Evolutionary conservation across 2,888 invertebrate species (phyloP).

Genomic region (Apamea sordens): DNA sequence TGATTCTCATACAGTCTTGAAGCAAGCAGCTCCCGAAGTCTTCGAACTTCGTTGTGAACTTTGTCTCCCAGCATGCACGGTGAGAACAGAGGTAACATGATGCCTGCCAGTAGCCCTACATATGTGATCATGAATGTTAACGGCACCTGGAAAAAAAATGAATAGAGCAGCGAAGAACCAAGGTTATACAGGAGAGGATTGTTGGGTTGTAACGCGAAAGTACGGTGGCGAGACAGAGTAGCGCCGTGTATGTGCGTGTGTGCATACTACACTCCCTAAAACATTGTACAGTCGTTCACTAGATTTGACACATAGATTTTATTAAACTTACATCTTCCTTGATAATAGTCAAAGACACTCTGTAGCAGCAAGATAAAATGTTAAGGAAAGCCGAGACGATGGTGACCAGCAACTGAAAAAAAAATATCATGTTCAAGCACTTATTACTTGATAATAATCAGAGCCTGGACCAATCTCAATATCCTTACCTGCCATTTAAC

Average conservation of each 20-base stretch:
- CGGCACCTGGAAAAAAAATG: constrained; percentile 66
- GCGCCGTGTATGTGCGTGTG: too few species aligned
- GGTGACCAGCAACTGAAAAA: constrained; percentile 66
- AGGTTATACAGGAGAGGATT: too few species aligned
- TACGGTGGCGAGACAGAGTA: background rate
- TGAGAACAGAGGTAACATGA: constrained; percentile 45
- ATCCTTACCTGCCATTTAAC: constrained; percentile 82
- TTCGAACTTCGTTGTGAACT: constrained; percentile 42
- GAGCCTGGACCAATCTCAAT: background rate
- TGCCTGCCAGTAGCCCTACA: constrained; percentile 51
- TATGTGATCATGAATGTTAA: constrained; percentile 61
- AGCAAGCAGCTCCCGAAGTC: constrained; percentile 69
- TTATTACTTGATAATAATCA: background rate
- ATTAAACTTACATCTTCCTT: constrained; percentile 71
- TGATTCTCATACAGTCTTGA: constrained; percentile 80
- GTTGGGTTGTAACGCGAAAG: background rate
- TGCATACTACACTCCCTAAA: too few species aligned
- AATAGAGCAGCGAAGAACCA: background rate
- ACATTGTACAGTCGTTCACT: background rate
- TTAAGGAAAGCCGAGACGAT: constrained; percentile 74
- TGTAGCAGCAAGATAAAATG: constrained; percentile 72
- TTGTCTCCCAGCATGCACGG: constrained; percentile 41
- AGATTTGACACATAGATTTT: background rate
- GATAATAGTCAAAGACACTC: constrained; percentile 72
- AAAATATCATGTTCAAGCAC: background rate